These are phyloP conservation scores for Oncorhynchus tshawytscha DNA, from an alignment of 2,113 vertebrate species.

Conservation along the genomic window DNA sequence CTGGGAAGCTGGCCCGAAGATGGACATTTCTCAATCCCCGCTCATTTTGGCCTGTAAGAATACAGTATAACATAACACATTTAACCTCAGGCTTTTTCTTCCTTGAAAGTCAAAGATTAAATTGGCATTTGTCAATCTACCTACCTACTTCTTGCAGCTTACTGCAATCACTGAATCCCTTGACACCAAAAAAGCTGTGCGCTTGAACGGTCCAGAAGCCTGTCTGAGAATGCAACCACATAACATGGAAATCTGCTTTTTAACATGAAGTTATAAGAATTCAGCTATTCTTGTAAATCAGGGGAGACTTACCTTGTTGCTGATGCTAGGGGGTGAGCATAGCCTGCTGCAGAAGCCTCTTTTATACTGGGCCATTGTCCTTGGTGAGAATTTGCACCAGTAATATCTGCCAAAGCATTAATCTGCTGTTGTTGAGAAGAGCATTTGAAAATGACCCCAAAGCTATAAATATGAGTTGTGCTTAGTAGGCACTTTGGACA, in stretches of 20 bases:
- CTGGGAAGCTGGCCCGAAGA: constrained; percentile 71
- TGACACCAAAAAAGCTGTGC: not conserved
- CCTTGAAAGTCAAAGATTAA: no score
- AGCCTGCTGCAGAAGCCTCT: constrained; percentile 1
- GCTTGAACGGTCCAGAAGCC: not conserved
- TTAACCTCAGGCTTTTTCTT: no score
- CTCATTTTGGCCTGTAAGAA: constrained; percentile 61
- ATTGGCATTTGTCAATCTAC: not conserved
- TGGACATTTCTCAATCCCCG: constrained; percentile 71
- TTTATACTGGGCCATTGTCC: constrained; percentile 50
- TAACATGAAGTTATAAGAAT: not conserved
- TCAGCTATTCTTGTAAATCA: not conserved
- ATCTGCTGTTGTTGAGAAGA: not conserved
- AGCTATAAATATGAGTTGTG: not conserved
- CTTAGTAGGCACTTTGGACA: not conserved
- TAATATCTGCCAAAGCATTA: not conserved
- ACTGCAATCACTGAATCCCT: not conserved
- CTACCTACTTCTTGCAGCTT: not conserved
- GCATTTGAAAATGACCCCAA: not conserved
- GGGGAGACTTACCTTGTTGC: not conserved
- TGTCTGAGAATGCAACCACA: not conserved
- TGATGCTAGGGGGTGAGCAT: not conserved
- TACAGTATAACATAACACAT: no score
- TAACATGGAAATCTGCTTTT: not conserved
- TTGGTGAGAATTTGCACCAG: constrained; percentile 16